Base-by-base conservation (phyloP, 1,140 invertebrate species). In the Polypedilum vanderplanki region DNA sequence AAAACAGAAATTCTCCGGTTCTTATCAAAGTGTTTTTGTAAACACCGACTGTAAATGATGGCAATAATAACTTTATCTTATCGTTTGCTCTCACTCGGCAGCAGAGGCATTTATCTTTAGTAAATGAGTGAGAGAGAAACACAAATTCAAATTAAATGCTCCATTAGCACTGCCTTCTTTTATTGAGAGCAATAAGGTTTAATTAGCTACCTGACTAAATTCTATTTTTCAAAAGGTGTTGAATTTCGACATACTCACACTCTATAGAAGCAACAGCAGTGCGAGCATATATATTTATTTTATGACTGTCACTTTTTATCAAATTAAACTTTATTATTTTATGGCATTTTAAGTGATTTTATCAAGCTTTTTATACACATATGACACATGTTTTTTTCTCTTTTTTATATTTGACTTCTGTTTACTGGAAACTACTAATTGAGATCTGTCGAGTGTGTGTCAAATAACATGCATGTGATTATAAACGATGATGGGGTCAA, bases 61-160 rank as follows among this genome's bases (percentile, higher is more conserved):
- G 65, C 10, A 70, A 70, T 70, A 70, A 70, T 70, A 70, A 70
- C 65, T 70, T 70, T 70, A 70, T 70, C 65, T 70, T 70, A 70
- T 70, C 65, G 10, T 22, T 5, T 12, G 20, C 17, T 70, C 65
- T n/a, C 12, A 57, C 65, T n/a, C 46, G 15, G 46, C 46, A 57
- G 46, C 46, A 57, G 46, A 12, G 15, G 46, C n/a, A 12, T 33
- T 33, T 33, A 33, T 33, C 24, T 33, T 33, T 33, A 33, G 24
- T 33, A 5, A 33, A 5, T 3, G 24, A 33, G n/a, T n/a, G n/a
- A n/a, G 41, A 8, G 41, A 57, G 46, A 57, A 57, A 20, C 65
- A 7, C 65, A 22, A 70, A 22, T 20, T 18, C 9, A 22, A 70
- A 20, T 70, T 70, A 70, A 70, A 70, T 70, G 65, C 20, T 70